phyloP scores from a whole-genome alignment of 2,888 invertebrate species.

The Mactromeris polynyma region DNA sequence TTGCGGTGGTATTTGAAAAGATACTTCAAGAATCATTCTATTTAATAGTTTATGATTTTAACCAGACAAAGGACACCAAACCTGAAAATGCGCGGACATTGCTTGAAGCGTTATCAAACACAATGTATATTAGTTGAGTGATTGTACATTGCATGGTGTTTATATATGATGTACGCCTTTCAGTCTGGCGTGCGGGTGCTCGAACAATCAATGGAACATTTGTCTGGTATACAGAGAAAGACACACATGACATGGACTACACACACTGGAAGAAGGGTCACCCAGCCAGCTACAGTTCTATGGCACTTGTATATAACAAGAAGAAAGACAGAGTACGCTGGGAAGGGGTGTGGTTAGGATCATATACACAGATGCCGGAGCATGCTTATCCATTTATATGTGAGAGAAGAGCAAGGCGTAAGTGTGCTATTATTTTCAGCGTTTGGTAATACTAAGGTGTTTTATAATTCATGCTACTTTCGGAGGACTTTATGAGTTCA shows the following conservation, averaged over 20 bases:
- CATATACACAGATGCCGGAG: conserved; percentile 72
- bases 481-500: no score
- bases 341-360: conserved; percentile 80
- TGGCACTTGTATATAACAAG: conserved; percentile 86
- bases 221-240: conserved; percentile 65
- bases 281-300: conserved; percentile 72
- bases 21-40: no score
- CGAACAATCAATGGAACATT: conserved; percentile 71
- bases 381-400: conserved; percentile 88
- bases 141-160: no score
- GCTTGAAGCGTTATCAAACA: no score
- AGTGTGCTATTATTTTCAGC: conserved; percentile 46
- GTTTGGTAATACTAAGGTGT: no score
- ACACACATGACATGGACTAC: conserved; percentile 72
- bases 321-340: conserved; percentile 83
- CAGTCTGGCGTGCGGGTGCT: conserved; percentile 80
- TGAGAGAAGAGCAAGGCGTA: conserved; percentile 88
- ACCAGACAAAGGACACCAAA: no score
- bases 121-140: no score
- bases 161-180: no score
- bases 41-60: no score
- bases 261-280: conserved; percentile 76
- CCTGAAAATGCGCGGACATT: no score
- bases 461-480: no score
- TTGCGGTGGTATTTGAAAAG: no score